Percentiles rank a stretch among this genome's conserved stretches.
phyloP scores from a whole-genome alignment of 2,888 invertebrate genomes.

The Axea sp. region DNA sequence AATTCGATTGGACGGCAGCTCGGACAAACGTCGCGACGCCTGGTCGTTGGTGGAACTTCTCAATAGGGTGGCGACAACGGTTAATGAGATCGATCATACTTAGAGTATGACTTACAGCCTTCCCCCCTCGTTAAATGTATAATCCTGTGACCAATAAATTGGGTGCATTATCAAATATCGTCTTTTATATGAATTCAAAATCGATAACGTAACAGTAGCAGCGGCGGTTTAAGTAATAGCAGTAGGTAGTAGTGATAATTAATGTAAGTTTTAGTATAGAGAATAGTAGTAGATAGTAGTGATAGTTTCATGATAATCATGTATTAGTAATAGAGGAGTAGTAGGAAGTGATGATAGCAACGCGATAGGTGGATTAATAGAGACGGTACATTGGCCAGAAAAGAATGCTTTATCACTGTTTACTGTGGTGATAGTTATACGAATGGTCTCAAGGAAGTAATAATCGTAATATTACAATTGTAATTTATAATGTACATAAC shows the following conservation, averaged over 20 bases:
- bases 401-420: too few species aligned
- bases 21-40: conserved; percentile 51
- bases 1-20: too few species aligned
- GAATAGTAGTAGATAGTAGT: conserved; percentile 51
- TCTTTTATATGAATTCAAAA: conserved; percentile 71
- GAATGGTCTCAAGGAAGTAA: conserved; percentile 66
- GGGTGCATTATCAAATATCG: conserved; percentile 66
- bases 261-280: conserved; percentile 61
- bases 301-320: too few species aligned
- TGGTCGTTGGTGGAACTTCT: conserved; percentile 24
- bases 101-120: conserved; percentile 71
- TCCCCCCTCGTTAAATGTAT: conserved; percentile 31
- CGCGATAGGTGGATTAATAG: conserved; percentile 59
- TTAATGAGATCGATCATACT: conserved; percentile 79
- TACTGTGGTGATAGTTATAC: conserved; percentile 65
- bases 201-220: conserved; percentile 74
- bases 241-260: conserved; percentile 59
- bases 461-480: conserved; percentile 68
- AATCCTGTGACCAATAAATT: conserved; percentile 29
- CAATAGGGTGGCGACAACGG: conserved; percentile 71
- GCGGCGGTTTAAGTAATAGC: conserved; percentile 59
- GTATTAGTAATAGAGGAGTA: conserved; percentile 63
- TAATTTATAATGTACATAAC: conserved; percentile 69
- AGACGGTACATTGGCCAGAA: conserved; percentile 12
- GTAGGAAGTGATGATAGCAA: conserved; percentile 67